Evolutionary conservation across 2,797 vertebrate species (phyloP).

Genomic region (Gephyroberyx darwinii): DNA sequence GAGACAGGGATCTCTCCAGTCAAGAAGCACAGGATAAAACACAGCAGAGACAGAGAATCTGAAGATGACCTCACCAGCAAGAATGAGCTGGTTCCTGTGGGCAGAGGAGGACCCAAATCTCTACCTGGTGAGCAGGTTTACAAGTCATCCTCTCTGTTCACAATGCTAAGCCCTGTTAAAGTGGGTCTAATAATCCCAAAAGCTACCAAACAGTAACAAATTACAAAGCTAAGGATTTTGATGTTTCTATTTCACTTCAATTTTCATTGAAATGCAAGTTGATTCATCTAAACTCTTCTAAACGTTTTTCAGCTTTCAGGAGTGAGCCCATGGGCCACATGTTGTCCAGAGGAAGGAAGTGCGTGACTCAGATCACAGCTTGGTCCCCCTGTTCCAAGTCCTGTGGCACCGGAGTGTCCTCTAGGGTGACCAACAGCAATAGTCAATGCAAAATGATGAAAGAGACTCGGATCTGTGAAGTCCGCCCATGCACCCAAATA

Average conservation of each 20-base stretch:
- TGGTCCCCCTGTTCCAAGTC: conserved; percentile 93
- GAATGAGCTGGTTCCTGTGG: conserved; percentile 82
- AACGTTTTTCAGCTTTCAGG: conserved; percentile 78
- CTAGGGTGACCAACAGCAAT: conserved; percentile 86
- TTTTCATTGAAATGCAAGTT: not conserved
- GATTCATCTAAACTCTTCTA: not conserved
- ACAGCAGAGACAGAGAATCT: conserved; percentile 45
- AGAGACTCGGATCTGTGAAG: conserved; percentile 89
- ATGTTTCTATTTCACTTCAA: too few relatives aligned
- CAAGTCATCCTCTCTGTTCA: not conserved
- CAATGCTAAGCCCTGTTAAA: not conserved
- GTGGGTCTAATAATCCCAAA: too few relatives aligned
- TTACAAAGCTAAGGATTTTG: too few relatives aligned
- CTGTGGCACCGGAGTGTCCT: conserved; percentile 87
- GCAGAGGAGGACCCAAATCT: conserved; percentile 81
- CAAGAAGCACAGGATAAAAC: conserved; percentile 77
- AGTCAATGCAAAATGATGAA: conserved; percentile 84
- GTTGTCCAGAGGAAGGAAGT: conserved; percentile 78
- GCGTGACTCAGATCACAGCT: conserved; percentile 85
- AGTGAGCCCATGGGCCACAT: conserved; percentile 69
- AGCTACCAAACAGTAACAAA: too few relatives aligned
- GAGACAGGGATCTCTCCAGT: conserved; percentile 61
- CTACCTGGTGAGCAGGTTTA: conserved; percentile 81
- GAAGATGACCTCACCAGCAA: conserved; percentile 82
- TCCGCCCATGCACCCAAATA: conserved; percentile 85